Conservation (phyloP, 2,797 vertebrate genomes). For the Hoplostethus mediterraneus region DNA sequence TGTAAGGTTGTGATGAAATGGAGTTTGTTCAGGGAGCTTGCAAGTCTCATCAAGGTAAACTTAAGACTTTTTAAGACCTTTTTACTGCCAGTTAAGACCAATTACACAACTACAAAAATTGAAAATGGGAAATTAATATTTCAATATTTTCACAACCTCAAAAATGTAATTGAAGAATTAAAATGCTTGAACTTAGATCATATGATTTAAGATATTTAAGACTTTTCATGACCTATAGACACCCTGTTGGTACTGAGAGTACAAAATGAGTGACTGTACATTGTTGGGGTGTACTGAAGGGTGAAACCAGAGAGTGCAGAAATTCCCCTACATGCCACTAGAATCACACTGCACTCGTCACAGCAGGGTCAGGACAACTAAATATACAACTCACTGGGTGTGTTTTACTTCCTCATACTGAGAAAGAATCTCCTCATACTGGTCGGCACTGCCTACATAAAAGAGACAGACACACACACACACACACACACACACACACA, state of each 20-base stretch:
- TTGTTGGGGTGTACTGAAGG: constrained; percentile 8
- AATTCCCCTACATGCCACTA: constrained; percentile 16
- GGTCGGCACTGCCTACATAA: constrained; percentile 77
- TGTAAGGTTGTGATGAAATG: background rate
- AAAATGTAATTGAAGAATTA: too few species aligned
- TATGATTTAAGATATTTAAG: too few species aligned
- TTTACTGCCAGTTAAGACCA: too few species aligned
- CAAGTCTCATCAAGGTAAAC: background rate
- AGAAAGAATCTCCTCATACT: constrained; percentile 85
- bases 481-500: too few species aligned
- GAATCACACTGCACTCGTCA: constrained; percentile 2
- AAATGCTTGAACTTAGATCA: too few species aligned
- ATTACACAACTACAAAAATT: too few species aligned
- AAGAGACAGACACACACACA: constrained; percentile 18
- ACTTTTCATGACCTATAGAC: too few species aligned
- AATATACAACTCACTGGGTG: constrained; percentile 80
- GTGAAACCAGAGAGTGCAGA: constrained; percentile 26
- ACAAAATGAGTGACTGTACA: constrained; percentile 4
- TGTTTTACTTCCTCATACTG: constrained; percentile 87
- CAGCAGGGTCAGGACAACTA: constrained; percentile 2
- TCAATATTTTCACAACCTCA: too few species aligned
- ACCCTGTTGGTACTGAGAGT: too few species aligned
- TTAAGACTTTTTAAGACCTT: too few species aligned
- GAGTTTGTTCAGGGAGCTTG: background rate
- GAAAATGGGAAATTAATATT: too few species aligned